phyloP scores from a whole-genome alignment of 1,140 invertebrate species.

The Sminthurides bifidus region DNA sequence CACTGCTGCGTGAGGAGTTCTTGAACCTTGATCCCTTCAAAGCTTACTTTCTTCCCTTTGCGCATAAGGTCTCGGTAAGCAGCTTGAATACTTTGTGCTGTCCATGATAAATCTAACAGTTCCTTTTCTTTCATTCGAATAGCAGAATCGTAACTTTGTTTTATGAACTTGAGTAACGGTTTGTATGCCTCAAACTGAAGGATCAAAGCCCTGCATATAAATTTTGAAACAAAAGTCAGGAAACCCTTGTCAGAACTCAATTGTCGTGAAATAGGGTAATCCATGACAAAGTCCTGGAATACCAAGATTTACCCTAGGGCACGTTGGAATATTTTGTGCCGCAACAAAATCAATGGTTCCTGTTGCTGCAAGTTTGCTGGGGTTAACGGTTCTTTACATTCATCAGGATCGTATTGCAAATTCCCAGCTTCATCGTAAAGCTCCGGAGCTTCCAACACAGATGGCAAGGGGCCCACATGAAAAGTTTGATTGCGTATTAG shows the following conservation, averaged over 20 bases:
- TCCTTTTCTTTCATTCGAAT: constrained; percentile 11
- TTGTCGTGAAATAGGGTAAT: too few species aligned
- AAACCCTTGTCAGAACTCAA: too few species aligned
- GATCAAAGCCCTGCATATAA: constrained; percentile 5
- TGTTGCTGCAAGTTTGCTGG: too few species aligned
- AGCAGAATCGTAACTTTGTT: constrained; percentile 24
- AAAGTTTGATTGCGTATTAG: constrained; percentile 1
- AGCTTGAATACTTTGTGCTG: constrained; percentile 11
- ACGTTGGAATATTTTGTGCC: constrained; percentile 20
- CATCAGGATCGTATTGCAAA: too few species aligned
- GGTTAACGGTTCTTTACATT: too few species aligned
- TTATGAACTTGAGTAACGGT: constrained; percentile 22
- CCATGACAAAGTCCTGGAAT: too few species aligned
- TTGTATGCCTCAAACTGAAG: constrained; percentile 20
- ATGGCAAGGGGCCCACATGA: neutral
- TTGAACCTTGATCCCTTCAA: constrained; percentile 8
- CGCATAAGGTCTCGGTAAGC: constrained; percentile 10
- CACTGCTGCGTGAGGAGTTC: constrained; percentile 10
- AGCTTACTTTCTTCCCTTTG: constrained; percentile 7
- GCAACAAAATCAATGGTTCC: too few species aligned
- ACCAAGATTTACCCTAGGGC: constrained; percentile 17
- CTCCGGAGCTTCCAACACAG: neutral
- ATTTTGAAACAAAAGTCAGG: too few species aligned
- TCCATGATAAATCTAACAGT: constrained; percentile 4
- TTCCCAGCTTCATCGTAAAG: neutral